Conservation (phyloP, 2,888 invertebrate genomes). For the Hypselothyrea guttata region DNA sequence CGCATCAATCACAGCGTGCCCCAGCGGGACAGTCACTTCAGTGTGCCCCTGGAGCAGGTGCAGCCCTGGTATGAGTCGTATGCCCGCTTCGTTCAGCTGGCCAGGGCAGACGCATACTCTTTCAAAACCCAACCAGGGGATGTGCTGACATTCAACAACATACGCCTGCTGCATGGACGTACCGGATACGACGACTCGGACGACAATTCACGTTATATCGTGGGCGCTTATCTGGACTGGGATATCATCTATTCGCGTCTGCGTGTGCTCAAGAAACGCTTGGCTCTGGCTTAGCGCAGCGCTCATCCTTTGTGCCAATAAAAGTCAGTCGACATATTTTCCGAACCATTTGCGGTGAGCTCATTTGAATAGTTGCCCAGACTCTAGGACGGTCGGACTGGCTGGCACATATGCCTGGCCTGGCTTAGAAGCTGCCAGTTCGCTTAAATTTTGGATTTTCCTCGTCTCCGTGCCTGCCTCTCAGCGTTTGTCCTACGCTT, state of each 20-base stretch:
- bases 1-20: slow-evolving; percentile 89
- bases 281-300: not conserved
- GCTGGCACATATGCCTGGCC: slow-evolving; percentile 32
- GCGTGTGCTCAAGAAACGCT: slow-evolving; percentile 73
- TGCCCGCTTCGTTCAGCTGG: slow-evolving; percentile 85
- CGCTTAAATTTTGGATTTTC: too few relatives aligned
- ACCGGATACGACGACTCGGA: slow-evolving; percentile 85
- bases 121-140: slow-evolving; percentile 87
- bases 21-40: slow-evolving; percentile 88
- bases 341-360: slow-evolving; percentile 64
- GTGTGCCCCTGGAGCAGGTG: slow-evolving; percentile 84
- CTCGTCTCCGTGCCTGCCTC: too few relatives aligned
- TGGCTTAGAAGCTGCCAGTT: too few relatives aligned
- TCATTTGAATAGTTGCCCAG: slow-evolving; percentile 59
- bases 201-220: slow-evolving; percentile 85
- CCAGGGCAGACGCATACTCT: slow-evolving; percentile 85
- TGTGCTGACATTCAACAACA: slow-evolving; percentile 89
- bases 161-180: slow-evolving; percentile 88
- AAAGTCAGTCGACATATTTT: slow-evolving; percentile 64
- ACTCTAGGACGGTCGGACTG: not conserved
- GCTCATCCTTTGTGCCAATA: slow-evolving; percentile 21
- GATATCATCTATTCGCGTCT: slow-evolving; percentile 88
- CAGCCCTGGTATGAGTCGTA: slow-evolving; percentile 88
- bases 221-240: slow-evolving; percentile 91
- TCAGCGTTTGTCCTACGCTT: too few relatives aligned